These are phyloP conservation scores for Eriocheir sinensis DNA, from an alignment of 1,140 invertebrate genomes.

Conservation along the genomic window DNA sequence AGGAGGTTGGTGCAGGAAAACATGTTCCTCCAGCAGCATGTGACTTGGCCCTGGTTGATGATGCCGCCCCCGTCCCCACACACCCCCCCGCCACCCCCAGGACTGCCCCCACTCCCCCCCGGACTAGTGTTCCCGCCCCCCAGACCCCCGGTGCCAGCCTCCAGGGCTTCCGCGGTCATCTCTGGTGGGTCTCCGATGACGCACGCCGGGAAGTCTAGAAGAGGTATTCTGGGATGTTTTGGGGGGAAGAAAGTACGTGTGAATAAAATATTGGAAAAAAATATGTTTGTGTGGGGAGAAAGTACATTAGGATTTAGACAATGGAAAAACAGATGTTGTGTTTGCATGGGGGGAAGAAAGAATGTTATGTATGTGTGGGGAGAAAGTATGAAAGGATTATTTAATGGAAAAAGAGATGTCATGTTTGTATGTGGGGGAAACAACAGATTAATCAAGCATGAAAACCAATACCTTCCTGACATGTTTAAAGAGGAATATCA, in stretches of 20 bases:
- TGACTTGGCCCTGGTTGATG: slow-evolving; percentile 91
- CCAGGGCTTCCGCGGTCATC: slow-evolving; percentile 95
- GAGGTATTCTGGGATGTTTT: slow-evolving; percentile 88
- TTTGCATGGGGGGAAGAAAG: no score
- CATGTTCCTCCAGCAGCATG: slow-evolving; percentile 98
- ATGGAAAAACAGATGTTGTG: no score
- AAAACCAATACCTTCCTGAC: no score
- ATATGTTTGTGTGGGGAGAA: no score
- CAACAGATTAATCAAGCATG: no score
- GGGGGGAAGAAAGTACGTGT: background rate
- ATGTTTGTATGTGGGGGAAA: no score
- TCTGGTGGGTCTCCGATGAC: slow-evolving; percentile 98
- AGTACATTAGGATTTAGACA: no score
- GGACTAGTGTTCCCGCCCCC: slow-evolving; percentile 95
- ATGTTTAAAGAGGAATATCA: no score
- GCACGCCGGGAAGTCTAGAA: slow-evolving; percentile 97
- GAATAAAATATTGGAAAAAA: background rate
- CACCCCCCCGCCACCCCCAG: slow-evolving; percentile 47
- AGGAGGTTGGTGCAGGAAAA: slow-evolving; percentile 99
- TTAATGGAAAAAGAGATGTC: no score
- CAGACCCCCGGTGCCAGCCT: slow-evolving; percentile 94
- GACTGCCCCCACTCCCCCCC: slow-evolving; percentile 61
- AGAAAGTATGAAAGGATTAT: no score
- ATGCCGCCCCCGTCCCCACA: slow-evolving; percentile 80
- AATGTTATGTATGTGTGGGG: no score